Evolutionary conservation across 2,888 invertebrate genomes (phyloP).

Genomic region (Phyto melanocephala): DNA sequence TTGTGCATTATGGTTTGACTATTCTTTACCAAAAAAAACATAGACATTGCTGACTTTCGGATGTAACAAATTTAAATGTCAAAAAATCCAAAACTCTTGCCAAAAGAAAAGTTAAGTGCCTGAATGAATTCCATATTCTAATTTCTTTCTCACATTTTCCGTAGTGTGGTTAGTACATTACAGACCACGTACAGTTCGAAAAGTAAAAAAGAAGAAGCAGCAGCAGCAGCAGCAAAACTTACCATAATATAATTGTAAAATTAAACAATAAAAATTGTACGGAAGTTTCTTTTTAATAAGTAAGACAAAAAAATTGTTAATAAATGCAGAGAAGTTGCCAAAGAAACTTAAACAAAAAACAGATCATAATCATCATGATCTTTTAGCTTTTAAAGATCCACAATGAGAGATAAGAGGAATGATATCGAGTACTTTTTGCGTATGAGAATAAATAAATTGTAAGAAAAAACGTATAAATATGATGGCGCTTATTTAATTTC

Average conservation of each 20-base stretch:
- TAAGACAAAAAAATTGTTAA: neutral
- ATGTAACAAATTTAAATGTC: too few species aligned
- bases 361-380: constrained; percentile 26
- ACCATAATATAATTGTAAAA: constrained; percentile 44
- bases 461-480: constrained; percentile 29
- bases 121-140: too few species aligned
- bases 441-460: neutral
- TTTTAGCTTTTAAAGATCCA: constrained; percentile 5
- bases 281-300: neutral
- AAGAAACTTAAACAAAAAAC: neutral
- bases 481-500: constrained; percentile 61
- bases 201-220: too few species aligned
- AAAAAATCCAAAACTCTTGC: too few species aligned
- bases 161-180: too few species aligned
- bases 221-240: too few species aligned
- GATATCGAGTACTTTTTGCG: constrained; percentile 1
- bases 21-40: too few species aligned
- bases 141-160: too few species aligned
- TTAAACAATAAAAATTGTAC: constrained; percentile 2
- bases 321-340: neutral
- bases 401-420: constrained; percentile 13
- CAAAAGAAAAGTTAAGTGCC: too few species aligned
- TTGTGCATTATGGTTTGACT: too few species aligned
- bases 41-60: too few species aligned
- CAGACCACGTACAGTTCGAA: too few species aligned